Conservation (phyloP, 2,113 vertebrate species). For the Hippocampus barbouri region DNA sequence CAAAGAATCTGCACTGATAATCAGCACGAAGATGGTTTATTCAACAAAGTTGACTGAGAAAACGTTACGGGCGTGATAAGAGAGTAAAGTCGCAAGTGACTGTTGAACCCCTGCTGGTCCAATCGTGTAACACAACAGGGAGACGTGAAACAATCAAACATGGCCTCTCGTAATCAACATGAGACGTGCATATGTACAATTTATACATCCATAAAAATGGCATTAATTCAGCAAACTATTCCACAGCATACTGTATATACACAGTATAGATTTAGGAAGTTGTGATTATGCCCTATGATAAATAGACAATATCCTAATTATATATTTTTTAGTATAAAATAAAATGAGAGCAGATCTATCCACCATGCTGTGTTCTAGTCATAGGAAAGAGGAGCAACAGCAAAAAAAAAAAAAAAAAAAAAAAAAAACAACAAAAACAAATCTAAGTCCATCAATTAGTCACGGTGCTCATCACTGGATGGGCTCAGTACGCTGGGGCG, state of each 20-base stretch:
- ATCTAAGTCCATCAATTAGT: conserved; percentile 6
- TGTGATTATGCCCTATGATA: conserved; percentile 26
- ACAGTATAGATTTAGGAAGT: conserved; percentile 31
- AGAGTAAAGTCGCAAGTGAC: conserved; percentile 14
- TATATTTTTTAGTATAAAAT: conserved; percentile 25
- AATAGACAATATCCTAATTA: conserved; percentile 27
- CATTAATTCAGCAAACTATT: conserved; percentile 34
- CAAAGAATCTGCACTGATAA: not conserved
- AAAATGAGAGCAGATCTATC: conserved; percentile 31
- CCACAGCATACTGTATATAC: conserved; percentile 36
- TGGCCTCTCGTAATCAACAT: conserved; percentile 34
- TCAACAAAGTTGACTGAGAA: conserved; percentile 7
- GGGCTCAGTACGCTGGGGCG: conserved; percentile 50
- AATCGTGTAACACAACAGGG: conserved; percentile 36
- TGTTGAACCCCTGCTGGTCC: conserved; percentile 34
- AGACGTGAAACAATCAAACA: conserved; percentile 17
- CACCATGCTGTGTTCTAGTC: conserved; percentile 17
- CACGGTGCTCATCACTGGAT: conserved; percentile 2
- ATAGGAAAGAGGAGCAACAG: conserved; percentile 18
- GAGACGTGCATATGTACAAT: conserved; percentile 57
- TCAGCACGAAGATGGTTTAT: conserved; percentile 18
- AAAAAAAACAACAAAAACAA: not conserved
- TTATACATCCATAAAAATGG: conserved; percentile 62
- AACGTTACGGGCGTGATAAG: conserved; percentile 3
- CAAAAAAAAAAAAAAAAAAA: conserved; percentile 6